A percentile compares a stretch with the other conserved stretches of the same genome.
These are phyloP conservation scores for Helleia helle DNA, from an alignment of 2,888 invertebrate species.

Conservation along the genomic window DNA sequence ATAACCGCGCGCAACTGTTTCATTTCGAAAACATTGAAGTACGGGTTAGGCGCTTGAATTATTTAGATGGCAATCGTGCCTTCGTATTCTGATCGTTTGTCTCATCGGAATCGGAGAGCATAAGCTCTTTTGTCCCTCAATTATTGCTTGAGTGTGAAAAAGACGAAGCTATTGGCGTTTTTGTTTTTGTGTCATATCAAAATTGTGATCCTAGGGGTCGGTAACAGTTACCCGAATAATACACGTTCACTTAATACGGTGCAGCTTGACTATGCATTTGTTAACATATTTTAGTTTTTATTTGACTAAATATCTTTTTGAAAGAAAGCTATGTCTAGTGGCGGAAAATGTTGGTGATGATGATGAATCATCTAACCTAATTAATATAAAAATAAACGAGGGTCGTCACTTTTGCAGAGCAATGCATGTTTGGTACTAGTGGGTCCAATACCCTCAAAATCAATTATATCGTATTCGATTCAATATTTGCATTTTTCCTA, in stretches of 20 bases:
- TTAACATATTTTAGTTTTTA: too few relatives aligned
- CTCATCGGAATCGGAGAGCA: conserved; percentile 53
- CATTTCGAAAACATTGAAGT: conserved; percentile 38
- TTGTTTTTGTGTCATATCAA: conserved; percentile 20
- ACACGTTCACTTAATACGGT: conserved; percentile 20
- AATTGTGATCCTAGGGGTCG: conserved; percentile 18
- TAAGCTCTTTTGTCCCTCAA: conserved; percentile 28
- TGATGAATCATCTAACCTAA: too few relatives aligned
- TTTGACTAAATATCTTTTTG: too few relatives aligned
- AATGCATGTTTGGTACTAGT: too few relatives aligned
- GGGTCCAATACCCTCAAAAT: too few relatives aligned
- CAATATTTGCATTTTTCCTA: too few relatives aligned
- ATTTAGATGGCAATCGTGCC: conserved; percentile 69
- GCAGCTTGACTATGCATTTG: not conserved
- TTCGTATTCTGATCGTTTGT: conserved; percentile 66
- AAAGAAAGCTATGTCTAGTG: too few relatives aligned
- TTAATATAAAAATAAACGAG: too few relatives aligned
- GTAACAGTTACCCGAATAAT: conserved; percentile 37
- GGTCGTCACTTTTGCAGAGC: too few relatives aligned
- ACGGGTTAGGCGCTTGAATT: conserved; percentile 63
- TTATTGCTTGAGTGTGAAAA: conserved; percentile 25
- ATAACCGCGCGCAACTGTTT: conserved; percentile 20
- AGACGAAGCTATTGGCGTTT: conserved; percentile 23
- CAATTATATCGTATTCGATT: too few relatives aligned
- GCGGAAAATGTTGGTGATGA: too few relatives aligned